Evolutionary conservation across 2,113 vertebrate genomes (phyloP).

Genomic region (Sceloporus undulatus): DNA sequence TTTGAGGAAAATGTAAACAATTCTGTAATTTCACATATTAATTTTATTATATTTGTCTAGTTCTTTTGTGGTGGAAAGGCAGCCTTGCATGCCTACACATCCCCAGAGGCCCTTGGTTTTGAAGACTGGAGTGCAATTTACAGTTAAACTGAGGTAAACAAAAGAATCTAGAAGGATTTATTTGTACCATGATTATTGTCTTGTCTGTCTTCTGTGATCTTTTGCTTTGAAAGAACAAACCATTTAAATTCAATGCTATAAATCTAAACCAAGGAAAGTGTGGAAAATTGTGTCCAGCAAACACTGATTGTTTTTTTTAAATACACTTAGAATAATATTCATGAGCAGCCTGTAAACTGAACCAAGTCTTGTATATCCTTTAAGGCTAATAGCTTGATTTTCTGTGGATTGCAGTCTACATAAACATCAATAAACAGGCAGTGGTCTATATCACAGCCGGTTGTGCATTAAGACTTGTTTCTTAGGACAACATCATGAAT

Average conservation of each 20-base stretch:
- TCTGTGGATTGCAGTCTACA: background rate
- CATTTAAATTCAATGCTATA: background rate
- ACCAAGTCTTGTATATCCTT: background rate
- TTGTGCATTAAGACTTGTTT: background rate
- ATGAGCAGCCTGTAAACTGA: background rate
- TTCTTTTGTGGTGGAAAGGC: conserved; percentile 95
- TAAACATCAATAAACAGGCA: background rate
- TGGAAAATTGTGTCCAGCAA: background rate
- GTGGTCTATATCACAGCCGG: background rate
- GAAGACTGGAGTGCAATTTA: conserved; percentile 96
- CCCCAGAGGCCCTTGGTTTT: conserved; percentile 95
- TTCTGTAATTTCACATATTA: too few species aligned
- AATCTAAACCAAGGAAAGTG: background rate
- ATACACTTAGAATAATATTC: background rate
- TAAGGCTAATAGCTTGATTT: background rate
- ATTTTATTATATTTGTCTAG: conserved; percentile 73
- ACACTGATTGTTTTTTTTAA: too few species aligned
- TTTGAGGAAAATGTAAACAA: conserved; percentile 24
- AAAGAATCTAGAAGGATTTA: background rate
- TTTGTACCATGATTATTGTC: background rate
- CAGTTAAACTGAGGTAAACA: conserved; percentile 94
- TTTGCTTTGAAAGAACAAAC: background rate
- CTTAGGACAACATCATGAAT: background rate
- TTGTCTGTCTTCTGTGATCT: background rate
- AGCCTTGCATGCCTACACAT: conserved; percentile 97